Evolutionary conservation across 2,113 vertebrate species (phyloP).

Genomic region (Eulacestoma nigropectus): DNA sequence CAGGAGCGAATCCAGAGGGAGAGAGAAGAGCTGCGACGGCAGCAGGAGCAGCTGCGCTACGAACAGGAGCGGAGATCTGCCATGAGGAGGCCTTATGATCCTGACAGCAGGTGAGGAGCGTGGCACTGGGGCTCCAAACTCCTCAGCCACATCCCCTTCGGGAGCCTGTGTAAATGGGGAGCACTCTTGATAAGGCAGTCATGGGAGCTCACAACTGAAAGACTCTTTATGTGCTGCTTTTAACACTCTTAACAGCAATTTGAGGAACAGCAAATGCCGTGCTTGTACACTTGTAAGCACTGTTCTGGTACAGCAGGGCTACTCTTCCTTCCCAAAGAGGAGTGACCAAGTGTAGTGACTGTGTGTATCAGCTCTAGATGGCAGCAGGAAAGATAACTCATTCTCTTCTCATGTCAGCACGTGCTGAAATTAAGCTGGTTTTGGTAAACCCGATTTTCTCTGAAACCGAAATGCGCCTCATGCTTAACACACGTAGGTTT

Average conservation of each 20-base stretch:
- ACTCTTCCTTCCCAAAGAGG: neutral
- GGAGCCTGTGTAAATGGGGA: neutral
- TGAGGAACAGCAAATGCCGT: fast-evolving
- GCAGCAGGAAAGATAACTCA: neutral
- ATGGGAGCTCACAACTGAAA: neutral
- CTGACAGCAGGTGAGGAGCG: slow-evolving; percentile 77
- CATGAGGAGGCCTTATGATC: slow-evolving; percentile 83
- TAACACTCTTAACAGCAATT: neutral
- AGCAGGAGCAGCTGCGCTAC: slow-evolving; percentile 91
- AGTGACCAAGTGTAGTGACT: neutral
- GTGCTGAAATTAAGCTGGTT: neutral
- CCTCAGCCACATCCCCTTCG: neutral
- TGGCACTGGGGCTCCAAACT: fast-evolving
- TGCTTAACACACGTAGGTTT: neutral
- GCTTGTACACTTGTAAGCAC: neutral
- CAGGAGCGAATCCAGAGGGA: slow-evolving; percentile 93
- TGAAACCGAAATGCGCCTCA: neutral
- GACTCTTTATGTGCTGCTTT: fast-evolving
- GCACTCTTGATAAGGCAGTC: neutral
- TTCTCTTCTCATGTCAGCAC: neutral
- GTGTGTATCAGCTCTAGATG: neutral
- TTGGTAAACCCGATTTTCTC: neutral
- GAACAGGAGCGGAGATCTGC: slow-evolving; percentile 85
- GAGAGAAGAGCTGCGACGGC: slow-evolving; percentile 88
- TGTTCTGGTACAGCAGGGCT: neutral